Conservation (phyloP, 2,113 vertebrate genomes). For the Serilophus lunatus region DNA sequence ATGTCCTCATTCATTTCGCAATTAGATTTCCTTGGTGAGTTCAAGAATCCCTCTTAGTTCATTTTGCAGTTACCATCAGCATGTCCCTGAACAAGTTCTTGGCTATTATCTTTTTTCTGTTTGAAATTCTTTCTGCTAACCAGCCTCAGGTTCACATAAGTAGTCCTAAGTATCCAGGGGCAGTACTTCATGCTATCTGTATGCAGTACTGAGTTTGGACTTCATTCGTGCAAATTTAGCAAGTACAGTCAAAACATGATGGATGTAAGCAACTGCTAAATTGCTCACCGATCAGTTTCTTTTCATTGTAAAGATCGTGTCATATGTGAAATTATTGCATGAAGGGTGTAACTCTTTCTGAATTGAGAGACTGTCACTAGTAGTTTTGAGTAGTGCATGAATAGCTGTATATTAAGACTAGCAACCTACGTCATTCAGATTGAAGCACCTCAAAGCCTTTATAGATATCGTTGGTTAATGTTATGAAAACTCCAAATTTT, state of each 20-base stretch:
- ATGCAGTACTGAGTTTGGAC: background rate
- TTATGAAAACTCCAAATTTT: background rate
- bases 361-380: background rate
- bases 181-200: background rate
- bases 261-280: background rate
- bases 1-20: constrained; percentile 35
- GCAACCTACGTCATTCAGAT: background rate
- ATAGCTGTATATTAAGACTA: background rate
- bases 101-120: background rate
- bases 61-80: background rate
- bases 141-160: background rate
- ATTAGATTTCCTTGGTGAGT: constrained; percentile 29
- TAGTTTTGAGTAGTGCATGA: background rate
- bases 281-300: background rate
- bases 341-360: background rate
- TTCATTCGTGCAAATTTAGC: background rate
- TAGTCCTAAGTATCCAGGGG: background rate
- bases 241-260: background rate
- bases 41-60: constrained; percentile 20
- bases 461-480: background rate
- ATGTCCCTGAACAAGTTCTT: background rate
- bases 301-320: background rate
- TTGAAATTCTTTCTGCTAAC: background rate
- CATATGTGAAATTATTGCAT: background rate
- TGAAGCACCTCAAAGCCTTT: background rate